Percentiles rank a stretch among this genome's conserved stretches.
These are phyloP conservation scores for Chrysodeixis includens DNA, from an alignment of 2,888 invertebrate species.

Conservation along the genomic window DNA sequence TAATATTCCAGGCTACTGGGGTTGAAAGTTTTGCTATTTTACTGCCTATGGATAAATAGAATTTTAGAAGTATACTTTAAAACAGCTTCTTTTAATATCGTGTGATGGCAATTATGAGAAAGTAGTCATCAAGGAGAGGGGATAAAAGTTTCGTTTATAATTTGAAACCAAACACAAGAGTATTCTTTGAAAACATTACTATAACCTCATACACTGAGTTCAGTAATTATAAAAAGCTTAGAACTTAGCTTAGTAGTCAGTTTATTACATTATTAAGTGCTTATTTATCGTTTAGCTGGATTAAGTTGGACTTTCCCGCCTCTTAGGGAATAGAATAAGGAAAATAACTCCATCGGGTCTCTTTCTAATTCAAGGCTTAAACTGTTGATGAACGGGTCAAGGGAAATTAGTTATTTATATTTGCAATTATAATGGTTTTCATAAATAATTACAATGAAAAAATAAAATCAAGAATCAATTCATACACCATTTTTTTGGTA, in stretches of 20 bases:
- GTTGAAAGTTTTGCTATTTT: no score
- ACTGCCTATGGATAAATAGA: no score
- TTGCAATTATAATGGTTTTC: conserved; percentile 9
- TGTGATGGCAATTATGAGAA: no score
- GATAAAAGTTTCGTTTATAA: no score
- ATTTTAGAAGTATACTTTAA: no score
- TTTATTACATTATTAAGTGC: conserved; percentile 48
- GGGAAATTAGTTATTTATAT: conserved; percentile 33
- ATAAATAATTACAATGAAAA: conserved; percentile 20
- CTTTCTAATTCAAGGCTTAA: conserved; percentile 53
- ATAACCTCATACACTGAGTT: background rate
- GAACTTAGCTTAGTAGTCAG: conserved; percentile 16
- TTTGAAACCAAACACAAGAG: no score
- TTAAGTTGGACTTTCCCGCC: conserved; percentile 51
- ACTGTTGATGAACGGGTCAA: conserved; percentile 45
- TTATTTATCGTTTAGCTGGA: conserved; percentile 46
- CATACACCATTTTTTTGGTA: no score
- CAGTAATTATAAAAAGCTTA: conserved; percentile 9
- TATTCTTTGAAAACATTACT: no score
- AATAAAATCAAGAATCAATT: background rate
- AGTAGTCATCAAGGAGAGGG: no score
- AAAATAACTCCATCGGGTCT: conserved; percentile 45
- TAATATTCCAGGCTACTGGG: no score
- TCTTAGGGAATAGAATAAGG: conserved; percentile 51
- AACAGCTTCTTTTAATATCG: no score